Conservation (phyloP, 2,113 vertebrate genomes). For the Stigmatopora nigra region DNA sequence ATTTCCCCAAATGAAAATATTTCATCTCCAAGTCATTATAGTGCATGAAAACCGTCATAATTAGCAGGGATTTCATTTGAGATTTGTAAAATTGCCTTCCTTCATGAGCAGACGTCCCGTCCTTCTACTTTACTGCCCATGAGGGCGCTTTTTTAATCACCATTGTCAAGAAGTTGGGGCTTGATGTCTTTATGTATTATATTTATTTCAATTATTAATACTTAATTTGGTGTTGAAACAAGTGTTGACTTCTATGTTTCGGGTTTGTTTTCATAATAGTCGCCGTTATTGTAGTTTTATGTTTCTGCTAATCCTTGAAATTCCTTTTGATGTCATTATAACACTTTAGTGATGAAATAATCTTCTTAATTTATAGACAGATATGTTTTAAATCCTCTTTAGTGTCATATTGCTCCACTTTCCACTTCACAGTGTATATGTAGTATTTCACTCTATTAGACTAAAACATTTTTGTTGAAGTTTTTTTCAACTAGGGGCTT, state of each 20-base stretch:
- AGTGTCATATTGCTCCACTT: conserved; percentile 6
- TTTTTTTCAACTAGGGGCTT: background rate
- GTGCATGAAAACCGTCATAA: conserved; percentile 46
- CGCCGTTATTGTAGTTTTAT: conserved; percentile 17
- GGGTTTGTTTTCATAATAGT: background rate
- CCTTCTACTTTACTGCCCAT: conserved; percentile 44
- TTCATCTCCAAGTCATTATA: conserved; percentile 25
- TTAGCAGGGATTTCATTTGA: conserved; percentile 52
- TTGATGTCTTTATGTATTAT: conserved; percentile 38
- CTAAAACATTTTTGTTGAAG: background rate
- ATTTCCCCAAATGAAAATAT: conserved; percentile 12
- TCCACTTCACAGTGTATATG: background rate
- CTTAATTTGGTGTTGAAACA: conserved; percentile 34
- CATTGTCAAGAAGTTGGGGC: conserved; percentile 25
- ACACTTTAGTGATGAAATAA: conserved; percentile 17
- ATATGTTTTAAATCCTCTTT: conserved; percentile 36
- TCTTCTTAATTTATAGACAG: conserved; percentile 24
- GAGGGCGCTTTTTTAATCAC: conserved; percentile 49
- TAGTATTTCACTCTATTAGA: background rate
- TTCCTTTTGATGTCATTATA: conserved; percentile 38
- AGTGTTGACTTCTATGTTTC: conserved; percentile 7
- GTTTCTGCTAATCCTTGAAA: conserved; percentile 28
- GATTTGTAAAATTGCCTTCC: conserved; percentile 56
- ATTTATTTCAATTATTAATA: conserved; percentile 43
- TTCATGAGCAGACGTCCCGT: conserved; percentile 43